These are phyloP conservation scores for Chaetodon trifascialis DNA, from an alignment of 2,113 vertebrate genomes.

Conservation along the genomic window DNA sequence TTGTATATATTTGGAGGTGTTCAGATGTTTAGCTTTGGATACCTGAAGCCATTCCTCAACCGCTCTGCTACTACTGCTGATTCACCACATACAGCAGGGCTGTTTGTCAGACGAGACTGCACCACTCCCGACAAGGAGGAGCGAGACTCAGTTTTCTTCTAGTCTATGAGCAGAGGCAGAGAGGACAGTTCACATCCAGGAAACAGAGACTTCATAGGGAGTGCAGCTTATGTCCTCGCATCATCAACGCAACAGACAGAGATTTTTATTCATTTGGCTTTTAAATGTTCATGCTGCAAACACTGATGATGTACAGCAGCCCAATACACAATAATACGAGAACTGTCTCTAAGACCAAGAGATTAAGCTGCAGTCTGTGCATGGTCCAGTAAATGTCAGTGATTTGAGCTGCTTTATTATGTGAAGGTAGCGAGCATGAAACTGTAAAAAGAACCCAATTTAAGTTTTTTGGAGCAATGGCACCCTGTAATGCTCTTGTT, in stretches of 20 bases:
- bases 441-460: not conserved
- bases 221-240: slow-evolving; percentile 6
- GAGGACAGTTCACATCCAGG: slow-evolving; percentile 41
- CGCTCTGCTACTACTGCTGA: slow-evolving; percentile 67
- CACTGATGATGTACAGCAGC: not conserved
- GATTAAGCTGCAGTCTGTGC: not conserved
- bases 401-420: not conserved
- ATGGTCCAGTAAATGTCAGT: not conserved
- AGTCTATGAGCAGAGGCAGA: slow-evolving; percentile 21
- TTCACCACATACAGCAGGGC: slow-evolving; percentile 65
- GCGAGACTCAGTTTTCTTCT: slow-evolving; percentile 58
- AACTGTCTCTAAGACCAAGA: slow-evolving; percentile 12
- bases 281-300: slow-evolving; percentile 10
- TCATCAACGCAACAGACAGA: slow-evolving; percentile 23
- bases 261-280: not conserved
- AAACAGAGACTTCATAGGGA: not conserved
- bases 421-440: not conserved
- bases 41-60: slow-evolving; percentile 58
- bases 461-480: not conserved
- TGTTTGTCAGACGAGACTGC: slow-evolving; percentile 73
- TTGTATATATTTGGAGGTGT: slow-evolving; percentile 26
- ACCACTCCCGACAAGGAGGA: slow-evolving; percentile 55
- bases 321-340: slow-evolving; percentile 1
- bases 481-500: not conserved
- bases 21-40: slow-evolving; percentile 58